A percentile compares a stretch with the other conserved stretches of the same genome.
Conservation (phyloP, 2,888 invertebrate genomes). For the Arctia plantaginis region DNA sequence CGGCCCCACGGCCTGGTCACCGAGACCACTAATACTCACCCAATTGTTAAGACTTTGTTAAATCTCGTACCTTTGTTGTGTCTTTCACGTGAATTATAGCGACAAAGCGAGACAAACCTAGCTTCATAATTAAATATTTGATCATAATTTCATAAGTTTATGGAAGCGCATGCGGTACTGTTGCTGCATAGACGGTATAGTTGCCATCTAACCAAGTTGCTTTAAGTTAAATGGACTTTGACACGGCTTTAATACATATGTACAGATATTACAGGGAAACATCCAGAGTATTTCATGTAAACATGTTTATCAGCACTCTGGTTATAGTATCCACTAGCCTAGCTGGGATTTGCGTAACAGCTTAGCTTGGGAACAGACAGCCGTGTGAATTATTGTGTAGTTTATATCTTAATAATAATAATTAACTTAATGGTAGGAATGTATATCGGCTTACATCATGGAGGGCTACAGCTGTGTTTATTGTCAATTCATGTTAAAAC, state of each 20-base stretch:
- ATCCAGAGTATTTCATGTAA: neutral
- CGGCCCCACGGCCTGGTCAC: neutral
- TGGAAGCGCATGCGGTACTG: neutral
- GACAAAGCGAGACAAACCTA: neutral
- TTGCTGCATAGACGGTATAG: neutral
- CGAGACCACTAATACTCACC: neutral
- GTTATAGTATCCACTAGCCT: neutral
- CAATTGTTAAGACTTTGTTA: neutral
- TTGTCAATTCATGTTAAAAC: neutral
- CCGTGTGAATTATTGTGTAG: neutral
- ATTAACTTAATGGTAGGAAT: neutral
- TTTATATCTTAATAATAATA: neutral
- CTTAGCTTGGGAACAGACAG: neutral
- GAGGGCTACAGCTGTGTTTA: neutral
- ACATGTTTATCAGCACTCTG: neutral
- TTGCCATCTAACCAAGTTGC: neutral
- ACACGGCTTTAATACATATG: neutral
- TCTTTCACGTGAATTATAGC: neutral
- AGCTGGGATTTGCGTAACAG: too few relatives aligned
- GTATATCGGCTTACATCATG: neutral
- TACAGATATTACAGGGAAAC: neutral
- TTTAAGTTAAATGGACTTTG: neutral
- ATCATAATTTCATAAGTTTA: neutral
- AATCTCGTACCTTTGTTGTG: neutral
- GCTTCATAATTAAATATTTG: neutral